Conservation (phyloP, 53 echinoderm and acorn worm species). For the Pentamera pediparva region DNA sequence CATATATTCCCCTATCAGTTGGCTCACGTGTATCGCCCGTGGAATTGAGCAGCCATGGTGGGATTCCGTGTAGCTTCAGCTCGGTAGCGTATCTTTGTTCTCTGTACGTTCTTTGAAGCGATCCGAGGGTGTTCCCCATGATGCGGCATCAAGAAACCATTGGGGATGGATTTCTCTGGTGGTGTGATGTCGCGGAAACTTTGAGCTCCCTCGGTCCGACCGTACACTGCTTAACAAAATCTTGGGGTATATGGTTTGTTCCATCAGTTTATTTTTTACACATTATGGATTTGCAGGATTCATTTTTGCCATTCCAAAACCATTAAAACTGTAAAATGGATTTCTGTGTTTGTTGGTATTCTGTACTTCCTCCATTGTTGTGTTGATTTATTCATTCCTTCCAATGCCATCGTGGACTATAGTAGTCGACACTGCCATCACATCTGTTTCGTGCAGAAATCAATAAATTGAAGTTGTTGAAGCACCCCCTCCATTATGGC, state of each 20-base stretch:
- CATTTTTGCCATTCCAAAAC: too few relatives aligned
- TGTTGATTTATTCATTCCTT: too few relatives aligned
- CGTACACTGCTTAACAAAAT: not conserved
- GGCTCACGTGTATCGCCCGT: not conserved
- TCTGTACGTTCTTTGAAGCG: not conserved
- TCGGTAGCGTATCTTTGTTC: not conserved
- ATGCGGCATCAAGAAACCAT: constrained; percentile 31
- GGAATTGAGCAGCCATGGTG: constrained; percentile 29
- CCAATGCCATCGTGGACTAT: too few relatives aligned
- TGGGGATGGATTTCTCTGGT: constrained; percentile 34
- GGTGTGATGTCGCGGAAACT: constrained; percentile 15
- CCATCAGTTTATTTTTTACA: too few relatives aligned
- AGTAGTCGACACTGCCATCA: too few relatives aligned
- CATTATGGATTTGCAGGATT: too few relatives aligned
- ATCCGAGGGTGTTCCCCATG: constrained; percentile 16
- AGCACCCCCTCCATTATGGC: too few relatives aligned
- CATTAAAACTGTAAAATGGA: too few relatives aligned
- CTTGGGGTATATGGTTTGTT: not conserved
- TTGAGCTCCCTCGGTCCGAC: constrained; percentile 1
- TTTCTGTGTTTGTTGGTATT: too few relatives aligned
- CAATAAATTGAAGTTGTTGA: too few relatives aligned
- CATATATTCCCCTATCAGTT: not conserved
- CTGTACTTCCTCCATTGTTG: too few relatives aligned
- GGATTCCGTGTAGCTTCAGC: not conserved
- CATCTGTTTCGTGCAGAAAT: too few relatives aligned